A percentile compares a stretch with the other conserved stretches of the same genome.
These are phyloP conservation scores for Kryphioiulus occultus DNA, from an alignment of 2,888 invertebrate species.

Conservation along the genomic window DNA sequence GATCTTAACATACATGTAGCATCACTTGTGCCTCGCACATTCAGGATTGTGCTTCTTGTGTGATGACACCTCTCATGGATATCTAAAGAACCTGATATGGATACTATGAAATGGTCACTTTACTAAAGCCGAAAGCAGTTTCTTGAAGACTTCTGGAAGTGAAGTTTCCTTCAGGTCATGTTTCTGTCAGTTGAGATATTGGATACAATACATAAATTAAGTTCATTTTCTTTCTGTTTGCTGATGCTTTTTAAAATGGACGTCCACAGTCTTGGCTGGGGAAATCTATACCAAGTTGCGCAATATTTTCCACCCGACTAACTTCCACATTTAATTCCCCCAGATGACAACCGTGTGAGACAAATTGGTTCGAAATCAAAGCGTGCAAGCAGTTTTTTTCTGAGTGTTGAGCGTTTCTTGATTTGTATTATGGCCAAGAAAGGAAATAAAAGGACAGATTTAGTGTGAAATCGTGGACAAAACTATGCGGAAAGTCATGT, in stretches of 20 bases:
- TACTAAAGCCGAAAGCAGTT: background rate
- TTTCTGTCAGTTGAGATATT: background rate
- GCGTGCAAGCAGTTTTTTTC: conserved; percentile 39
- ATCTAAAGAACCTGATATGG: background rate
- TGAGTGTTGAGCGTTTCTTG: conserved; percentile 39
- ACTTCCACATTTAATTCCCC: conserved; percentile 42
- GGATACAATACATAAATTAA: background rate
- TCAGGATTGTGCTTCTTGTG: no score
- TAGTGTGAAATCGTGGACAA: conserved; percentile 41
- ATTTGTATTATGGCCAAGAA: conserved; percentile 18
- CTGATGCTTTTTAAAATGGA: background rate
- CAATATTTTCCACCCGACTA: conserved; percentile 20
- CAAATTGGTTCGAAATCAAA: conserved; percentile 44
- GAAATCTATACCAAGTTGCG: background rate
- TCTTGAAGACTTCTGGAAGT: background rate
- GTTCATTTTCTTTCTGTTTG: background rate
- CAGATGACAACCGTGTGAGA: conserved; percentile 47
- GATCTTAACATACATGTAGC: background rate
- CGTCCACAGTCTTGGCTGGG: background rate
- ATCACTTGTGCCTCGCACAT: background rate
- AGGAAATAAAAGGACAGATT: conserved; percentile 40
- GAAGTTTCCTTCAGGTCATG: background rate
- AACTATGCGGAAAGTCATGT: conserved; percentile 45
- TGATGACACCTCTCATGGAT: background rate
- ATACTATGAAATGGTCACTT: background rate